These are phyloP conservation scores for Heliconius congener DNA, from an alignment of 1,140 invertebrate genomes.

Conservation along the genomic window DNA sequence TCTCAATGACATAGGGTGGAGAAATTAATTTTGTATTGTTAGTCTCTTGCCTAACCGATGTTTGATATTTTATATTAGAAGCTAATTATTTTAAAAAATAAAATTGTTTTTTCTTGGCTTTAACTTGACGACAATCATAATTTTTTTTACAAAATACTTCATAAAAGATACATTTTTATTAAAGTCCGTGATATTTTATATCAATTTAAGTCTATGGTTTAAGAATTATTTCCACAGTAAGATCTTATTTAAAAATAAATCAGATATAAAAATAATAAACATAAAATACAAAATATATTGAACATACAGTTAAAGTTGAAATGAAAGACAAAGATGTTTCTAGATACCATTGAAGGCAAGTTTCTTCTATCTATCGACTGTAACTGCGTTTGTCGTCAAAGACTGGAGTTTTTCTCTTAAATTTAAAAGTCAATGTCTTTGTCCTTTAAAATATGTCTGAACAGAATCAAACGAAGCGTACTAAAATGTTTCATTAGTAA, in stretches of 20 bases:
- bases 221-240: too few species aligned
- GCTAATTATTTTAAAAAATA: neutral
- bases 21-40: slow-evolving; percentile 61
- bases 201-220: too few species aligned
- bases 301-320: neutral
- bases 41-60: slow-evolving; percentile 49
- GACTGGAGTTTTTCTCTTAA: slow-evolving; percentile 30
- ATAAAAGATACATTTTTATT: too few species aligned
- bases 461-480: neutral
- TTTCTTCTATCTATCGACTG: slow-evolving; percentile 72
- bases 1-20: slow-evolving; percentile 48
- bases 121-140: neutral
- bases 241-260: too few species aligned
- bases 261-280: neutral
- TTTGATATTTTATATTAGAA: neutral
- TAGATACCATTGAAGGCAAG: neutral
- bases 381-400: slow-evolving; percentile 68
- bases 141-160: too few species aligned
- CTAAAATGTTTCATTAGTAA: neutral
- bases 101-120: neutral
- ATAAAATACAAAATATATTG: slow-evolving; percentile 7
- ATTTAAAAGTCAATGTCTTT: slow-evolving; percentile 9
- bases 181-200: too few species aligned
- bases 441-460: neutral
- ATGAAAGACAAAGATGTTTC: too few species aligned